Evolutionary conservation across 2,888 invertebrate species (phyloP).

Genomic region (Cybosia mesomella): DNA sequence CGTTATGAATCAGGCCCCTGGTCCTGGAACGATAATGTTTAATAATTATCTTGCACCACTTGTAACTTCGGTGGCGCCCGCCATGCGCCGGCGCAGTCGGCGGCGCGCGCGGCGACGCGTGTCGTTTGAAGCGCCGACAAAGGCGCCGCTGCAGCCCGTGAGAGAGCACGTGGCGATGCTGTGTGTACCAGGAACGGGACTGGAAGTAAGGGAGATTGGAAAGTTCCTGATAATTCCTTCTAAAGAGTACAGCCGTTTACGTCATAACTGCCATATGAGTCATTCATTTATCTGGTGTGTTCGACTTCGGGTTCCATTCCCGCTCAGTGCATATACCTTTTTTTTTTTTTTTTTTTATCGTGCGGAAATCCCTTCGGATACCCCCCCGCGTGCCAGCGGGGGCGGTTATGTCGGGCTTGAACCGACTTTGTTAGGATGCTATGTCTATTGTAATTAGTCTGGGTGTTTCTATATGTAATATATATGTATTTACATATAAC

Average conservation of each 20-base stretch:
- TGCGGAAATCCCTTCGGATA: too few species aligned
- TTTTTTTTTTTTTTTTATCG: too few species aligned
- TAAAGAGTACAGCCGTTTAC: neutral
- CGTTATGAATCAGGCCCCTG: neutral
- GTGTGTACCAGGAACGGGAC: conserved; percentile 39
- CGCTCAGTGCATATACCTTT: too few species aligned
- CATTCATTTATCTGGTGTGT: neutral
- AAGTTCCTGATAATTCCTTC: conserved; percentile 20
- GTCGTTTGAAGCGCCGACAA: conserved; percentile 83
- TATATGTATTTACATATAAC: too few species aligned
- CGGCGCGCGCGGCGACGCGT: conserved; percentile 66
- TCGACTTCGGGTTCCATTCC: too few species aligned
- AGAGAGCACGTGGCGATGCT: conserved; percentile 63
- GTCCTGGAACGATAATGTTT: neutral
- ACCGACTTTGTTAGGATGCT: too few species aligned
- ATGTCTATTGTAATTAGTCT: too few species aligned
- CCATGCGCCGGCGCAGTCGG: conserved; percentile 53
- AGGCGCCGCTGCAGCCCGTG: conserved; percentile 63
- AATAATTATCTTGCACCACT: conserved; percentile 29
- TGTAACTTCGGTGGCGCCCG: conserved; percentile 31
- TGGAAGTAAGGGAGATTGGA: conserved; percentile 21
- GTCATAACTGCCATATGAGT: neutral
- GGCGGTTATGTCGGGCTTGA: too few species aligned
- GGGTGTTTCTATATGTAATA: too few species aligned
- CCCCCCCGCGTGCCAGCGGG: too few species aligned